Evolutionary conservation across 1,140 invertebrate species (phyloP).

Genomic region (Stenopsyche tienmushanensis): DNA sequence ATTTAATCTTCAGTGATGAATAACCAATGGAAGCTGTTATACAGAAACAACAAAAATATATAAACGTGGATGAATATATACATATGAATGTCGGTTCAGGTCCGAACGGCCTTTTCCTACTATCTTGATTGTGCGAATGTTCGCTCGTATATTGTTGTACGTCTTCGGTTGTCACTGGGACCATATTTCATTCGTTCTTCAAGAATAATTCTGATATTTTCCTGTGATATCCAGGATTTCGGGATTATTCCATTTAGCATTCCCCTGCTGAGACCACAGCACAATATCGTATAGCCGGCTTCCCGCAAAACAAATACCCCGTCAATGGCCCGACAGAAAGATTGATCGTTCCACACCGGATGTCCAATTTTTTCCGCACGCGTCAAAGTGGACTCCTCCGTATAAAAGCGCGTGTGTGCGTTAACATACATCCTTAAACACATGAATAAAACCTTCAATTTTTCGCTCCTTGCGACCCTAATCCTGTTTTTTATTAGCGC

Average conservation of each 20-base stretch:
- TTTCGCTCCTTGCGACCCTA: too few relatives aligned
- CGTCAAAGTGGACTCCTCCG: constrained; percentile 22
- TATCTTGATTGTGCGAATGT: too few relatives aligned
- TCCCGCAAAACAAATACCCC: constrained; percentile 39
- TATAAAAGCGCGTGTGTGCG: too few relatives aligned
- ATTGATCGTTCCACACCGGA: constrained; percentile 34
- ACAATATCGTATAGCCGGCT: constrained; percentile 7
- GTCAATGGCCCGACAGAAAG: constrained; percentile 39
- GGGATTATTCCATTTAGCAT: constrained; percentile 20
- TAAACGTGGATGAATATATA: too few relatives aligned
- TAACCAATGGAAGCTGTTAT: too few relatives aligned
- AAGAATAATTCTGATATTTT: background rate
- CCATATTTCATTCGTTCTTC: background rate
- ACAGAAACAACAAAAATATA: too few relatives aligned
- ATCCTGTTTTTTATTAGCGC: too few relatives aligned
- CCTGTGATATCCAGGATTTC: constrained; percentile 3
- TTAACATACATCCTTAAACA: constrained; percentile 13
- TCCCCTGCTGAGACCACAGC: background rate
- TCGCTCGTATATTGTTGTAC: too few relatives aligned
- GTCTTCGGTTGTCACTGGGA: background rate
- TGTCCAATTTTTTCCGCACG: constrained; percentile 32
- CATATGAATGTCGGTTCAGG: too few relatives aligned
- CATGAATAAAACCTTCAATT: background rate
- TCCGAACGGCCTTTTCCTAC: too few relatives aligned
- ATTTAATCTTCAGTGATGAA: too few relatives aligned